These are phyloP conservation scores for Craseonycteris thonglongyai DNA, from an alignment of 2,113 vertebrate species.

Conservation along the genomic window DNA sequence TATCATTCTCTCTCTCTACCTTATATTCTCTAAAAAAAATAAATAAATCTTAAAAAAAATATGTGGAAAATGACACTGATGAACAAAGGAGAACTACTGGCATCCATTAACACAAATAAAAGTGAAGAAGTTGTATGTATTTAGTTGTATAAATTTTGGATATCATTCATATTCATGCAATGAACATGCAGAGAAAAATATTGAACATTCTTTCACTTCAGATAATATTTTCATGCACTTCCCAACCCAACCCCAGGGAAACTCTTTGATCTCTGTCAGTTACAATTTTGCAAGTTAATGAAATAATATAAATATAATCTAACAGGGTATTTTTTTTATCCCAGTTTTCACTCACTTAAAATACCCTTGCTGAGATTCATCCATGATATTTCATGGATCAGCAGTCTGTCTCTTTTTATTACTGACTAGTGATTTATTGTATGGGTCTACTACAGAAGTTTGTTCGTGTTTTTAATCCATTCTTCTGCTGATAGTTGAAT, in stretches of 20 bases:
- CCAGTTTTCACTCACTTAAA: neutral
- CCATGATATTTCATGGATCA: rapidly evolving
- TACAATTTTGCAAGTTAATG: rapidly evolving
- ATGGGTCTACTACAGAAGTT: rapidly evolving
- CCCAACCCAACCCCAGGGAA: neutral
- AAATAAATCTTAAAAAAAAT: too few relatives aligned
- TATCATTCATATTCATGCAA: neutral
- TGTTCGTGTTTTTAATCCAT: neutral
- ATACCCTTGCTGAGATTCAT: neutral
- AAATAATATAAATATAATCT: neutral
- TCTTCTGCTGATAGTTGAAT: neutral
- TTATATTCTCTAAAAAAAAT: too few relatives aligned
- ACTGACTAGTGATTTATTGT: neutral
- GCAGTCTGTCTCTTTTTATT: neutral
- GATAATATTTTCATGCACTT: neutral
- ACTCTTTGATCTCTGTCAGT: neutral
- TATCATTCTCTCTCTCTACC: too few relatives aligned
- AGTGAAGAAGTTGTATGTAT: neutral
- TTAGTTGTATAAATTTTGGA: neutral
- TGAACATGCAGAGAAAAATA: neutral
- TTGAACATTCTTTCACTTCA: neutral
- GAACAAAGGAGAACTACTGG: neutral
- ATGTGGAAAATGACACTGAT: neutral
- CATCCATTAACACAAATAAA: neutral
- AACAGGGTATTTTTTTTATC: neutral